Conservation (phyloP, 2,888 invertebrate genomes). For the Geotrupes spiniger region DNA sequence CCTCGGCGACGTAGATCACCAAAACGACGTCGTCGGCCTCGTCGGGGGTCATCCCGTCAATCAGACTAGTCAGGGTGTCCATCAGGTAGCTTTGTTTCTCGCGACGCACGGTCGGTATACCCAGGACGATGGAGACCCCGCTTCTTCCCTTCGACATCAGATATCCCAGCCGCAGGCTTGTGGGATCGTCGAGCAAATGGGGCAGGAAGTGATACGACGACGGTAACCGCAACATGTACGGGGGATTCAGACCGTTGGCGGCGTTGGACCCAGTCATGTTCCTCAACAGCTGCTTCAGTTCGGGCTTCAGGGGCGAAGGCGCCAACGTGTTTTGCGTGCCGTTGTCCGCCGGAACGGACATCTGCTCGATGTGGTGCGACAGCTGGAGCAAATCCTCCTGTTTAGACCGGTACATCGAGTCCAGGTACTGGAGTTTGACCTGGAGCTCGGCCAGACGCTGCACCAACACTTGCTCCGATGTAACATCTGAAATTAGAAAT, state of each 20-base stretch:
- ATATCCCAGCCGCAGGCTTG: constrained; percentile 75
- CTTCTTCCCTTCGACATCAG: constrained; percentile 70
- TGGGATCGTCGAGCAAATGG: constrained; percentile 75
- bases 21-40: constrained; percentile 78
- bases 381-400: constrained; percentile 74
- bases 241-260: constrained; percentile 48
- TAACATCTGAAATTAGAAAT: constrained; percentile 55
- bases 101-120: constrained; percentile 85
- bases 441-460: constrained; percentile 73
- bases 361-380: constrained; percentile 61
- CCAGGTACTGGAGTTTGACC: constrained; percentile 73
- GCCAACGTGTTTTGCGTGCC: constrained; percentile 36
- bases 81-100: constrained; percentile 85
- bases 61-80: constrained; percentile 78
- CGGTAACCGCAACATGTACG: constrained; percentile 63
- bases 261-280: constrained; percentile 55
- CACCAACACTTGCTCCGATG: constrained; percentile 64
- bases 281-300: constrained; percentile 42
- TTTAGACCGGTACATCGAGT: constrained; percentile 72
- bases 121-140: constrained; percentile 80
- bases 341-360: constrained; percentile 39
- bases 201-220: constrained; percentile 85
- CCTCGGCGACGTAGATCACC: constrained; percentile 84
- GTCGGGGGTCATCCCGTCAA: constrained; percentile 71
- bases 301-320: constrained; percentile 42